A percentile compares a stretch with the other conserved stretches of the same genome.
These are phyloP conservation scores for Epizoanthus illoricatus DNA, from an alignment of 92 coral and sea anemone genomes.

Conservation along the genomic window DNA sequence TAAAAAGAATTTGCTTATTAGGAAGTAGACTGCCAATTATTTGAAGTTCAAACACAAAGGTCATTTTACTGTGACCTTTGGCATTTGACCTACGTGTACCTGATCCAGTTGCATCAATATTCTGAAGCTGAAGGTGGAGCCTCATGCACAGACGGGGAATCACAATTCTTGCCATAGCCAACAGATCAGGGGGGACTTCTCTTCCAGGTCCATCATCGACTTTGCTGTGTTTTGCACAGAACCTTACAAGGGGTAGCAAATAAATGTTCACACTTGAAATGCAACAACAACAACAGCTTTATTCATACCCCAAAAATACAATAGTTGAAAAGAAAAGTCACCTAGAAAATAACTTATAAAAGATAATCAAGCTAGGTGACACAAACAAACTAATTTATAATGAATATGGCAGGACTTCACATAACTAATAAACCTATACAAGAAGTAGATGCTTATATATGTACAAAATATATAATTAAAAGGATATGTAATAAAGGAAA, in stretches of 20 bases:
- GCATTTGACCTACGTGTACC: constrained; percentile 32
- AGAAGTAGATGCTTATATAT: no score
- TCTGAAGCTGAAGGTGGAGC: constrained; percentile 72
- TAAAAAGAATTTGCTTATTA: no score
- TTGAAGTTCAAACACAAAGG: not conserved
- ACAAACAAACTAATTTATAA: no score
- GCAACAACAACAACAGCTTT: not conserved
- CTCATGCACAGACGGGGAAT: constrained; percentile 78
- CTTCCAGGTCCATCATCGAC: constrained; percentile 42
- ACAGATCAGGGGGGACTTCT: constrained; percentile 74
- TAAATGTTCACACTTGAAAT: not conserved
- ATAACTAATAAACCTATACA: no score
- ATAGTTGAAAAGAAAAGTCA: no score
- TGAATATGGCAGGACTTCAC: no score
- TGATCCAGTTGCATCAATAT: constrained; percentile 55
- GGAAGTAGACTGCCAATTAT: not conserved
- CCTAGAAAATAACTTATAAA: no score
- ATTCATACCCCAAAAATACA: no score
- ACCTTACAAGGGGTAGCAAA: constrained; percentile 49
- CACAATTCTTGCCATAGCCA: constrained; percentile 85
- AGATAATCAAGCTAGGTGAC: no score
- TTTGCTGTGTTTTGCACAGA: constrained; percentile 86
- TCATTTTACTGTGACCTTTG: not conserved
- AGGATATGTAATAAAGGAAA: no score
- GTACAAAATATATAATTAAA: no score